Percentiles rank a stretch among this genome's conserved stretches.
Evolutionary conservation across 2,888 invertebrate genomes (phyloP).

Genomic region (Epirrhoe tristata): DNA sequence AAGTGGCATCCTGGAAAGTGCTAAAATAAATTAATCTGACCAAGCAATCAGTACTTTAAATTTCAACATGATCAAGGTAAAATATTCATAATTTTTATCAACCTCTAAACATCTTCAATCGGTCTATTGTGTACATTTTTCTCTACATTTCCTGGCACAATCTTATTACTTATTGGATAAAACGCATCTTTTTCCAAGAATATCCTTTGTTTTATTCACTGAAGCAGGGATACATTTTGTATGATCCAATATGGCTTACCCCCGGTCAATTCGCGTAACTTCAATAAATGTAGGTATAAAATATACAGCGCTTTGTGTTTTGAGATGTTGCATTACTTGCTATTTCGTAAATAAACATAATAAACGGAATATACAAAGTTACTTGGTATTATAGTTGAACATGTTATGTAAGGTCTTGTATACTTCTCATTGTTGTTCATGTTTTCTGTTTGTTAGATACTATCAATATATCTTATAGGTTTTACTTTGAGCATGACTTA

Average conservation of each 20-base stretch:
- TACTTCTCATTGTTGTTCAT: slow-evolving; percentile 29
- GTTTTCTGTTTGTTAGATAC: slow-evolving; percentile 21
- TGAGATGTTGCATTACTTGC: slow-evolving; percentile 38
- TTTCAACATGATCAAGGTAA: slow-evolving; percentile 68
- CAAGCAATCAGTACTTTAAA: slow-evolving; percentile 21
- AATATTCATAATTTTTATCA: slow-evolving; percentile 27
- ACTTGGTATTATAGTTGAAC: slow-evolving; percentile 21
- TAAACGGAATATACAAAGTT: slow-evolving; percentile 13
- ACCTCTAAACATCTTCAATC: slow-evolving; percentile 30
- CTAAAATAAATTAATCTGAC: slow-evolving; percentile 10
- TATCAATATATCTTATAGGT: background rate
- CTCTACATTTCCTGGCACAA: slow-evolving; percentile 16
- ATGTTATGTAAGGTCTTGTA: slow-evolving; percentile 40
- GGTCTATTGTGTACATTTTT: slow-evolving; percentile 39
- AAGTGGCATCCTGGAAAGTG: slow-evolving; percentile 18
- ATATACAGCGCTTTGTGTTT: slow-evolving; percentile 42
- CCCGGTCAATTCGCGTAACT: slow-evolving; percentile 55
- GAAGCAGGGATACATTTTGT: slow-evolving; percentile 57
- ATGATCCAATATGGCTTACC: slow-evolving; percentile 77
- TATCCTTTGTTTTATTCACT: slow-evolving; percentile 35
- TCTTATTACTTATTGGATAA: slow-evolving; percentile 8
- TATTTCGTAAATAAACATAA: slow-evolving; percentile 20
- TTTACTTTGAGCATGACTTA: slow-evolving; percentile 7
- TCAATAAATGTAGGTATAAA: slow-evolving; percentile 48
- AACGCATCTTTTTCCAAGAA: slow-evolving; percentile 8